phyloP scores from a whole-genome alignment of 2,113 vertebrate species.

The Oceanites oceanicus region DNA sequence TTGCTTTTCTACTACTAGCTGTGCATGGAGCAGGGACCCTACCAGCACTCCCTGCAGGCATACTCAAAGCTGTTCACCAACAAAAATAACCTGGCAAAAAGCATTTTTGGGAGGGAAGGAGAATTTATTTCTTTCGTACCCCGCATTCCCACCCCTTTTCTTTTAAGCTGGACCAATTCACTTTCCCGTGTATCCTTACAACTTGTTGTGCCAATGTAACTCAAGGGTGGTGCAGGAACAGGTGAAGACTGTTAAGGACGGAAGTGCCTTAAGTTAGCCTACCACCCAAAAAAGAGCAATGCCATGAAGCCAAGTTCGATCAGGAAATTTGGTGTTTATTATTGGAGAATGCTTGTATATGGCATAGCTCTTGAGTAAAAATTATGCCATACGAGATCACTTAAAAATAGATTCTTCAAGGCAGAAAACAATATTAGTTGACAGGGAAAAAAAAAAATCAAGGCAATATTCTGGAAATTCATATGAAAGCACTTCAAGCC shows the following conservation, averaged over 20 bases:
- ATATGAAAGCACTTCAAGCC: not conserved
- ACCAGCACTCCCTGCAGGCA: not conserved
- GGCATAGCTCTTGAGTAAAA: not conserved
- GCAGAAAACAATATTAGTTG: not conserved
- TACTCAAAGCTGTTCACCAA: not conserved
- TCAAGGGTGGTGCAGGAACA: not conserved
- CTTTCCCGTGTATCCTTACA: not conserved
- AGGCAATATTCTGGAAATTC: not conserved
- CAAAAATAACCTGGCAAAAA: not conserved
- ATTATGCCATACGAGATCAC: not conserved
- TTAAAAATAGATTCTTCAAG: not conserved
- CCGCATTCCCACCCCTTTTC: rapidly evolving
- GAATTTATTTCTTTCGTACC: not conserved
- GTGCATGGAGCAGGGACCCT: not conserved
- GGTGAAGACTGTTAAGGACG: not conserved
- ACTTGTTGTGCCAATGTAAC: not conserved
- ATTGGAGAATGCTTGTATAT: not conserved
- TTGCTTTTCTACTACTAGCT: not conserved
- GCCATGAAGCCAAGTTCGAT: not conserved
- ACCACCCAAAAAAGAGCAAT: not conserved
- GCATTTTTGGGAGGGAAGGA: not conserved
- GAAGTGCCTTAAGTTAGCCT: not conserved
- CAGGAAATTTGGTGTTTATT: not conserved
- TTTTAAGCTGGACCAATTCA: not conserved
- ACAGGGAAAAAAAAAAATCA: not conserved